Base-by-base conservation (phyloP, 2,113 vertebrate species). In the Scatophagus argus region DNA sequence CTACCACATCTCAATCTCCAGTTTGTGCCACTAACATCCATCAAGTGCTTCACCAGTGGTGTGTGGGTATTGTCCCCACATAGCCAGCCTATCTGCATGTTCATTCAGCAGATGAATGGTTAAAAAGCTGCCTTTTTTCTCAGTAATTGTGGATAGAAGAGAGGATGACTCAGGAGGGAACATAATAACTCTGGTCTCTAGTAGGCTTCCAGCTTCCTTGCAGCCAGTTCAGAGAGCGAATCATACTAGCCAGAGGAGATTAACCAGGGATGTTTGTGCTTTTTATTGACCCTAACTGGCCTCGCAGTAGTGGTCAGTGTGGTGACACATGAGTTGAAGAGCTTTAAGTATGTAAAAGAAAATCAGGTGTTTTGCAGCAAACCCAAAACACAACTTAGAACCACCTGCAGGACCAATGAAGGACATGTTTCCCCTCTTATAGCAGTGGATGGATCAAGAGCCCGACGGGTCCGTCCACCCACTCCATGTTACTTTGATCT, bases 141-240 rank as follows among this genome's bases (percentile, higher is more conserved):
- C 79, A 67, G 79, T 93, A 83, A 89, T 88, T 88, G 83, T 91
- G 87, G 78, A 71, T 79, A 83, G 82, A 84, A 79, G 70, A 85
- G 83, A 89, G 88, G 85, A 90, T 91, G 91, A 92, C 88, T 92
- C 89, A 91, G 90, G 83, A 83, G 87, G 85, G 80, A 51, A 84
- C 76, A 88, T 80, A 85, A 85, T 87, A 87, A 91, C 81, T 87
- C 83, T 67, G 74, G 60, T 83, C 70, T 79, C 83, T 67, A 59
- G 85, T 83, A 84, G 75, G 77, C 68, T 79, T 70, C 63, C 62
- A 79, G 84, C 83, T 82, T 76, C 49, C 83, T 64, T 80, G 77
- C 83, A 81, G 84, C 84, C 80, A 72, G 84, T 74, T 79, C 79
- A 82, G 46, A 83, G 77, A 81, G n/a, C 23, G 34, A 56, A 52